These are phyloP conservation scores for Drosophila cracens DNA, from an alignment of 2,888 invertebrate species.

Conservation along the genomic window DNA sequence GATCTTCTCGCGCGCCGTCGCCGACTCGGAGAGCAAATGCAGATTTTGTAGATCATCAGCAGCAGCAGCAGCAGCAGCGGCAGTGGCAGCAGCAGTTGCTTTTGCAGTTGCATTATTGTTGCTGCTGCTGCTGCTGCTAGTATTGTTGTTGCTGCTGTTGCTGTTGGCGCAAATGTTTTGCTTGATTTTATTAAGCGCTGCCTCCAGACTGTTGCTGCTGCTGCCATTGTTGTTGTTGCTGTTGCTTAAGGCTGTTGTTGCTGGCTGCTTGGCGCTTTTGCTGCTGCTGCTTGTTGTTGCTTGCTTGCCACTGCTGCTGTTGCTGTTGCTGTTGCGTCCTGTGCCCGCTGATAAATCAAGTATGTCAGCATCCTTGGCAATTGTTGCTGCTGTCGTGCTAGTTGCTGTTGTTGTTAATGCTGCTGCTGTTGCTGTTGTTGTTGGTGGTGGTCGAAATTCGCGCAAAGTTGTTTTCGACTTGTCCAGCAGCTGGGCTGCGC, in stretches of 20 bases:
- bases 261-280: slow-evolving; percentile 49
- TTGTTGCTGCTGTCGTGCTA: slow-evolving; percentile 23
- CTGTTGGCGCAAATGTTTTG: slow-evolving; percentile 80
- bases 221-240: slow-evolving; percentile 66
- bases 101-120: slow-evolving; percentile 19
- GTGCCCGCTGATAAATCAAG: slow-evolving; percentile 85
- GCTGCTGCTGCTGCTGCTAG: background rate
- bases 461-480: slow-evolving; percentile 74
- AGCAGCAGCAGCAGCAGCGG: slow-evolving; percentile 13
- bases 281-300: slow-evolving; percentile 51
- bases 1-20: slow-evolving; percentile 83
- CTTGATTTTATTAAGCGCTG: slow-evolving; percentile 84
- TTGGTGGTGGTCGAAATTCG: slow-evolving; percentile 78
- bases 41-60: slow-evolving; percentile 86
- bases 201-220: slow-evolving; percentile 78
- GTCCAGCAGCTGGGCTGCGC: slow-evolving; percentile 30
- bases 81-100: slow-evolving; percentile 4
- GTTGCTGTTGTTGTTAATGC: slow-evolving; percentile 7
- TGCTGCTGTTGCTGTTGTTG: slow-evolving; percentile 30
- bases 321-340: slow-evolving; percentile 39
- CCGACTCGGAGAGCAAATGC: slow-evolving; percentile 86
- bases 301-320: slow-evolving; percentile 20
- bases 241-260: slow-evolving; percentile 81
- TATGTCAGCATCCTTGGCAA: slow-evolving; percentile 85
- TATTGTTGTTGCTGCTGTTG: slow-evolving; percentile 16